Conservation (phyloP, 2,888 invertebrate species). For the Eupithecia dodoneata region DNA sequence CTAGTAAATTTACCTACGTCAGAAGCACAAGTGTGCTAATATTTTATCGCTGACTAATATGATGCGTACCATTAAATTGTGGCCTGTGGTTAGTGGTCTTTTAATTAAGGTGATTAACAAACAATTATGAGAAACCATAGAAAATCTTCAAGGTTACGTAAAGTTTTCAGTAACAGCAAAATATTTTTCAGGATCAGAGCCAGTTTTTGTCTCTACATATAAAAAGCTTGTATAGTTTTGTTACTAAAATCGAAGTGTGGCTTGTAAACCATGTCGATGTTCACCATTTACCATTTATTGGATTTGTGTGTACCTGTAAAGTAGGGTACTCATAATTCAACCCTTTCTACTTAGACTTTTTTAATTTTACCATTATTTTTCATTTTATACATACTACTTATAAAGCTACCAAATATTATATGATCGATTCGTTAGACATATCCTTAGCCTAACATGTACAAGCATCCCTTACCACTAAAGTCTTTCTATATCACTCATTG, state of each 20-base stretch:
- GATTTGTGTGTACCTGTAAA: neutral
- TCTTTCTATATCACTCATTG: constrained; percentile 21
- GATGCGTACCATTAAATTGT: neutral
- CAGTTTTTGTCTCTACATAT: neutral
- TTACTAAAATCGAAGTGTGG: neutral
- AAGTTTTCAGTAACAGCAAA: neutral
- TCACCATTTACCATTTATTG: neutral
- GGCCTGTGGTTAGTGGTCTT: neutral
- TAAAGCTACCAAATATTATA: constrained; percentile 21
- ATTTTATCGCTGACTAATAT: neutral
- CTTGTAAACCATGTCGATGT: neutral
- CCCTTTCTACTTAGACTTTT: neutral
- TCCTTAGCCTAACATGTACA: neutral
- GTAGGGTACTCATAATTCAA: neutral
- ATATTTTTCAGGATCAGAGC: neutral
- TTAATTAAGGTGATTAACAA: neutral
- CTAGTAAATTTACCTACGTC: neutral
- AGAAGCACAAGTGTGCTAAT: neutral
- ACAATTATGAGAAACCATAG: neutral
- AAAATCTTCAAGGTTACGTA: neutral
- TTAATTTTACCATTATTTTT: neutral
- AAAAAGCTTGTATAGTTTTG: neutral
- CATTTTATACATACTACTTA: neutral
- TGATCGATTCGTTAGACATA: neutral
- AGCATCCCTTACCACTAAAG: constrained; percentile 1